Evolutionary conservation across 1,140 invertebrate species (phyloP).

Genomic region (Vanessa atalanta): DNA sequence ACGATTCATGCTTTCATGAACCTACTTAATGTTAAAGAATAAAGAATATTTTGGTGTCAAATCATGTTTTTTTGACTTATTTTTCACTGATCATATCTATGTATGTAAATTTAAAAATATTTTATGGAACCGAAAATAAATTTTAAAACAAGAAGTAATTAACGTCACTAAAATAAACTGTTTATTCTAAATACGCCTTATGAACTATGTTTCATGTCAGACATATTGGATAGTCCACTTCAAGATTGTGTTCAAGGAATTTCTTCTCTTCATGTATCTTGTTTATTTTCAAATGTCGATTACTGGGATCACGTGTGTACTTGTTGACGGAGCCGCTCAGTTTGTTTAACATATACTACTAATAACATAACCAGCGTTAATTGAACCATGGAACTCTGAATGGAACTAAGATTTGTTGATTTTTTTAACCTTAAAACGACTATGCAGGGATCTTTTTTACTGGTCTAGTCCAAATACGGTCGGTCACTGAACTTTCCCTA

Average conservation of each 20-base stretch:
- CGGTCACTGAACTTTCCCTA: constrained; percentile 57
- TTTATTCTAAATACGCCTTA: constrained; percentile 36
- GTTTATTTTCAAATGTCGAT: constrained; percentile 76
- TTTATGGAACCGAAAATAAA: constrained; percentile 21
- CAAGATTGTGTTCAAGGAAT: constrained; percentile 61
- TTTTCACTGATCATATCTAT: neutral
- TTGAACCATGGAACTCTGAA: constrained; percentile 33
- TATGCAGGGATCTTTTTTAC: constrained; percentile 17
- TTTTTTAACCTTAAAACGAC: constrained; percentile 7
- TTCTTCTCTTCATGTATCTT: constrained; percentile 52
- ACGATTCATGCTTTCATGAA: too few relatives aligned
- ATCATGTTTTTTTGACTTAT: too few relatives aligned
- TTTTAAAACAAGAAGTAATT: constrained; percentile 28
- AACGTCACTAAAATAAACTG: constrained; percentile 31
- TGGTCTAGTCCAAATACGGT: constrained; percentile 18
- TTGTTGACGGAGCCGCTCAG: constrained; percentile 65
- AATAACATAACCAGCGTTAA: constrained; percentile 48
- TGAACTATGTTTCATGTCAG: constrained; percentile 39
- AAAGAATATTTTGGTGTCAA: too few relatives aligned
- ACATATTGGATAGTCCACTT: constrained; percentile 44
- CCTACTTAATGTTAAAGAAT: too few relatives aligned
- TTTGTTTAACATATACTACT: constrained; percentile 61
- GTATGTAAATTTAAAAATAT: neutral
- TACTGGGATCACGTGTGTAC: constrained; percentile 59
- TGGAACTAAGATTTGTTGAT: neutral